Conservation (phyloP, 2,888 invertebrate genomes). For the Keiferia lycopersicella region DNA sequence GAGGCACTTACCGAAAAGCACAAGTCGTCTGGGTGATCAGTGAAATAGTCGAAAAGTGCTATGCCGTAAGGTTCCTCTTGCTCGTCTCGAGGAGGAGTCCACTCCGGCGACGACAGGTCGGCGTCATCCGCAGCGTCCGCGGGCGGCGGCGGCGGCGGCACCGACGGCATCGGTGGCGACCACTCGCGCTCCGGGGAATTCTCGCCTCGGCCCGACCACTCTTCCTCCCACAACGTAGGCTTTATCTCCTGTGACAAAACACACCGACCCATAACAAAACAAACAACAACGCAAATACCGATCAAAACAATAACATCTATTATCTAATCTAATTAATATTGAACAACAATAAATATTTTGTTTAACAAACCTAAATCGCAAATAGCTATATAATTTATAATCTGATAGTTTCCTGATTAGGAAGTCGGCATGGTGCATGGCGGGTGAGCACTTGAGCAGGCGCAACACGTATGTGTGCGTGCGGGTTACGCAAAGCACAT, state of each 20-base stretch:
- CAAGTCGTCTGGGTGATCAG: conserved; percentile 89
- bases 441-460: not conserved
- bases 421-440: not conserved
- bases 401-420: not conserved
- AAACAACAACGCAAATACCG: conserved; percentile 5
- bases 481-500: conserved; percentile 7
- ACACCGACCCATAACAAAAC: not conserved
- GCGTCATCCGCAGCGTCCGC: conserved; percentile 63
- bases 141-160: conserved; percentile 88
- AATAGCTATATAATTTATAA: not conserved
- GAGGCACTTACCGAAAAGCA: conserved; percentile 85
- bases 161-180: conserved; percentile 90
- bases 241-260: conserved; percentile 57
- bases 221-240: conserved; percentile 61
- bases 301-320: not conserved
- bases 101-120: conserved; percentile 45
- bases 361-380: conserved; percentile 1
- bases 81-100: conserved; percentile 35
- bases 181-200: conserved; percentile 66
- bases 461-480: conserved; percentile 5
- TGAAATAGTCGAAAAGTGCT: conserved; percentile 89
- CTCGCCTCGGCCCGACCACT: conserved; percentile 54
- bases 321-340: conserved; percentile 7
- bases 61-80: conserved; percentile 85
- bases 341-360: not conserved